Conservation (phyloP, 1,140 invertebrate genomes). For the Anthonomus grandis region DNA sequence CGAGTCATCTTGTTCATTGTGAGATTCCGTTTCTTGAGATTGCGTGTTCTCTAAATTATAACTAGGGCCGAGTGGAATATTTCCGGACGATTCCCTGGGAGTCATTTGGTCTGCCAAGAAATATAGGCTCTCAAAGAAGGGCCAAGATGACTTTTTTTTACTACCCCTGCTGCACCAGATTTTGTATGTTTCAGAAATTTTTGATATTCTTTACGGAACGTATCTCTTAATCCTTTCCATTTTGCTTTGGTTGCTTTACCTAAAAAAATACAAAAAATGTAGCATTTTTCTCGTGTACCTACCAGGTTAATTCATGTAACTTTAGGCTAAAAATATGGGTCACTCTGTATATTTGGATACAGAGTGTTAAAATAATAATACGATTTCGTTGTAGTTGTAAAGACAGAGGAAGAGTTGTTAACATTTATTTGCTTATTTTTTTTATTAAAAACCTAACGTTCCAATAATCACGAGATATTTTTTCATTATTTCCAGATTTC, state of each 20-base stretch:
- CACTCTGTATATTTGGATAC: too few relatives aligned
- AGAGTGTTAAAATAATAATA: too few relatives aligned
- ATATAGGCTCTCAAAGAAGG: conserved; percentile 13
- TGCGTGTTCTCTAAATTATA: too few relatives aligned
- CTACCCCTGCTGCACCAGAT: conserved; percentile 12
- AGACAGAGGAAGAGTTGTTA: not conserved
- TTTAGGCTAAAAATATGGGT: not conserved
- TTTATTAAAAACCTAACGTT: not conserved
- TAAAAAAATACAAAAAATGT: conserved; percentile 10
- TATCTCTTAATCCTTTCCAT: conserved; percentile 8
- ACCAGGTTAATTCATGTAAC: conserved; percentile 6
- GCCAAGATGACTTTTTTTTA: conserved; percentile 11
- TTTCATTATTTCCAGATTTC: conserved; percentile 13
- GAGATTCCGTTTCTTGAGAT: too few relatives aligned
- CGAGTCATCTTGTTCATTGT: too few relatives aligned
- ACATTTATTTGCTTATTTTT: not conserved
- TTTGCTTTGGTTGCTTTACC: conserved; percentile 11
- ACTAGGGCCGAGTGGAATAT: conserved; percentile 5
- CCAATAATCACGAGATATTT: conserved; percentile 7
- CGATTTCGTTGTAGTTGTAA: too few relatives aligned
- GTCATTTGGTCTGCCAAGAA: conserved; percentile 15
- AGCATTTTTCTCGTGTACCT: conserved; percentile 7
- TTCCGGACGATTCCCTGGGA: conserved; percentile 7
- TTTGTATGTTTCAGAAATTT: conserved; percentile 11
- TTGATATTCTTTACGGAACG: conserved; percentile 9